phyloP scores from a whole-genome alignment of 2,888 invertebrate genomes.

The Drosophila longiperda region DNA sequence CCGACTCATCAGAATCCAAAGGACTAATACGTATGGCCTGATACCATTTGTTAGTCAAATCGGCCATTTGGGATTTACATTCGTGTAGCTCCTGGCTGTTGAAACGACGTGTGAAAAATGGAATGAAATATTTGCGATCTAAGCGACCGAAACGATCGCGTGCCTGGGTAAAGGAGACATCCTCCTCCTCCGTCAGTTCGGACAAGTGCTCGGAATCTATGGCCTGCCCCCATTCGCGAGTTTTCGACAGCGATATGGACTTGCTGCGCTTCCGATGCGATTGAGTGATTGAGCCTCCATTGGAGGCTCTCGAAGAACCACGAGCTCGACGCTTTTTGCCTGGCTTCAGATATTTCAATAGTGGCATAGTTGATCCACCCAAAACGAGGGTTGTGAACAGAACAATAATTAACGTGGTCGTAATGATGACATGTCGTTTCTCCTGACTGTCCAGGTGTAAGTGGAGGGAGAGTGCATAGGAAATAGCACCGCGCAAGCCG shows the following conservation, averaged over 20 bases:
- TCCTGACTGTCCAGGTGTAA: constrained; percentile 95
- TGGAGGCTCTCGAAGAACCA: constrained; percentile 71
- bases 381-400: constrained; percentile 97
- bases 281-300: constrained; percentile 82
- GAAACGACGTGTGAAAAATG: constrained; percentile 97
- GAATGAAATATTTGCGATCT: constrained; percentile 97
- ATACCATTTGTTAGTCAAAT: constrained; percentile 98
- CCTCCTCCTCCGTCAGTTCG: constrained; percentile 96
- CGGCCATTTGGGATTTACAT: constrained; percentile 98
- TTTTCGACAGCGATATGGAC: constrained; percentile 97
- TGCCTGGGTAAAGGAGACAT: constrained; percentile 92
- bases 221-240: constrained; percentile 98
- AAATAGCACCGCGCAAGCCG: constrained; percentile 97
- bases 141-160: constrained; percentile 95
- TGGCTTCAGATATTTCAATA: constrained; percentile 94
- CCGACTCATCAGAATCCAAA: constrained; percentile 93
- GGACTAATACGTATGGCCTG: constrained; percentile 96
- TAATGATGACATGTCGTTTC: constrained; percentile 97
- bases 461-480: constrained; percentile 98
- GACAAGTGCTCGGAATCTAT: constrained; percentile 97
- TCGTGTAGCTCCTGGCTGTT: constrained; percentile 98
- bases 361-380: constrained; percentile 98
- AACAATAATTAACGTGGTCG: constrained; percentile 98
- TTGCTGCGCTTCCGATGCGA: constrained; percentile 87
- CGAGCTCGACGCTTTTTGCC: constrained; percentile 83